phyloP scores from a whole-genome alignment of 2,113 vertebrate genomes.

The Emydocephalus ijimae region DNA sequence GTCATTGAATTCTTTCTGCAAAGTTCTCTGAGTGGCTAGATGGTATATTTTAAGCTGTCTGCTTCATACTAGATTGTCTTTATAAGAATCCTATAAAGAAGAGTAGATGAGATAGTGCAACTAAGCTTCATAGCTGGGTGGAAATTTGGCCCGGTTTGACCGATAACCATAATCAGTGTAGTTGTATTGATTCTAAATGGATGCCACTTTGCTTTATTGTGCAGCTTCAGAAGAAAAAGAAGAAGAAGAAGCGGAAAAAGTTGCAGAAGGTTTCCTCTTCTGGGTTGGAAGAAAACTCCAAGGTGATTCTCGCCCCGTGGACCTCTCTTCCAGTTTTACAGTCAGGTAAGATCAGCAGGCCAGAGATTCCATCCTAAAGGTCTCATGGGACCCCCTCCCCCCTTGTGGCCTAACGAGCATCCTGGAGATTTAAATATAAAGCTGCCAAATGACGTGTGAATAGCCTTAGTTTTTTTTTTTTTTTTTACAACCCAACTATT shows the following conservation, averaged over 20 bases:
- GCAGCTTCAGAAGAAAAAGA: conserved; percentile 63
- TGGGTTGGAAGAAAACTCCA: conserved; percentile 50
- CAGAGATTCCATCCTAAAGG: not conserved
- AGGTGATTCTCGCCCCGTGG: not conserved
- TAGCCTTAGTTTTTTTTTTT: not conserved
- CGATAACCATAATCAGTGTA: not conserved
- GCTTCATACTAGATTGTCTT: not conserved
- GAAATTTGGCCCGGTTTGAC: not conserved
- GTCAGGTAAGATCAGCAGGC: conserved; percentile 49
- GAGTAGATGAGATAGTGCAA: not conserved
- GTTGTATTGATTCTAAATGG: not conserved
- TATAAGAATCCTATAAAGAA: not conserved
- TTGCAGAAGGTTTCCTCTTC: conserved; percentile 63
- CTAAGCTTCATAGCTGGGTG: not conserved
- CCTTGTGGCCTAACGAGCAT: not conserved
- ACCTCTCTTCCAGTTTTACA: conserved; percentile 45
- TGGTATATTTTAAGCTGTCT: not conserved
- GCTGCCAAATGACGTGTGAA: not conserved
- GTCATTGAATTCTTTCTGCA: not conserved
- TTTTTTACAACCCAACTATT: not conserved
- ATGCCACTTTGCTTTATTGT: not conserved
- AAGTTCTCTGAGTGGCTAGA: not conserved
- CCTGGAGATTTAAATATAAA: not conserved
- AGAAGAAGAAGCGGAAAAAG: conserved; percentile 79
- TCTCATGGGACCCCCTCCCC: not conserved